phyloP scores from a whole-genome alignment of 2,797 vertebrate genomes.

The Oreochromis grahami region DNA sequence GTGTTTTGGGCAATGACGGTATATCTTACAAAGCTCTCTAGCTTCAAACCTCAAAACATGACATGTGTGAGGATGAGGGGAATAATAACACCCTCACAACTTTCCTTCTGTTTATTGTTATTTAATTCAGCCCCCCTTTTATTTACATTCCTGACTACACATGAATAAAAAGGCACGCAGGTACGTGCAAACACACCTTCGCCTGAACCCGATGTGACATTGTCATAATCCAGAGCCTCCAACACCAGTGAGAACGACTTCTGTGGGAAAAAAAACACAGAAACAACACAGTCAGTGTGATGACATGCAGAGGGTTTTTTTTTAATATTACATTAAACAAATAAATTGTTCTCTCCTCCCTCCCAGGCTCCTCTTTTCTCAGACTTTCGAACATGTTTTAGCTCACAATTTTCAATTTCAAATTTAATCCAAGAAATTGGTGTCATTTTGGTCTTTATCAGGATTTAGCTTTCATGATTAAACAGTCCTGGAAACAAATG shows the following conservation, averaged over 20 bases:
- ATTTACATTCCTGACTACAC: background rate
- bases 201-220: slow-evolving; percentile 66
- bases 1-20: background rate
- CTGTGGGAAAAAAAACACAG: slow-evolving; percentile 20
- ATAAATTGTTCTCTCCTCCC: background rate
- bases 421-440: background rate
- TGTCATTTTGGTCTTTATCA: background rate
- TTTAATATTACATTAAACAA: background rate
- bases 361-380: background rate
- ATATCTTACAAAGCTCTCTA: background rate
- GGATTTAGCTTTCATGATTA: background rate
- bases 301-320: rapidly evolving
- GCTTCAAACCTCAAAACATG: background rate
- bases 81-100: background rate
- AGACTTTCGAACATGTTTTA: background rate
- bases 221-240: slow-evolving; percentile 69
- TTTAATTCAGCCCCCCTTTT: background rate
- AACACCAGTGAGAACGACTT: slow-evolving; percentile 75
- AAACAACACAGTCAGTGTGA: background rate
- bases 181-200: background rate
- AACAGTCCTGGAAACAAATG: background rate
- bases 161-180: background rate
- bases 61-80: background rate
- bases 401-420: background rate
- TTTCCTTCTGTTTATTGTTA: background rate